Evolutionary conservation across 2,113 vertebrate species (phyloP), one percentile per base, ranked within the genome.

Genomic region (Mobula hypostoma): DNA sequence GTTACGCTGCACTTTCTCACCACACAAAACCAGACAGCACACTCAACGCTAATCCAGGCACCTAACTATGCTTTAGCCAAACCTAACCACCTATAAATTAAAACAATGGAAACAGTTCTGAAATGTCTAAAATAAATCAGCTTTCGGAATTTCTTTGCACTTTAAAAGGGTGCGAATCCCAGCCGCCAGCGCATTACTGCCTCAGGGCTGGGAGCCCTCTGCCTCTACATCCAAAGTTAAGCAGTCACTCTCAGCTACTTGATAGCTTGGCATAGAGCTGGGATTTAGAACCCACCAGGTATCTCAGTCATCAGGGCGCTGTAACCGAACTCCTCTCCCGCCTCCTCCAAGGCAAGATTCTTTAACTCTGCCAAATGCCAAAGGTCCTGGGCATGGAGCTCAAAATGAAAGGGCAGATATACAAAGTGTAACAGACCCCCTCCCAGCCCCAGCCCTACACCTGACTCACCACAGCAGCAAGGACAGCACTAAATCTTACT

Each of bases 331-430:
- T 70, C 68, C 9, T 0, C 24, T 27, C 21, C n/a, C 2, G 40
- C 66, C 36, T 27, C 70, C 68, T 74, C 40, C 9, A 29, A 92
- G 32, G 68, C 32, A 24, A 63, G 70, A 93, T 72, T 92, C 70
- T 29, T 32, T 1, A 74, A 74, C 68, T 74, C 32, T 9, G n/a
- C 94, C 94, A 96, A 96, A 97, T 96, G 96, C 95, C 96, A 96
- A 96, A 96, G 96, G 96, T 96, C 96, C 95, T 92, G 94, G 94
- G 96, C 96, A 95, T 97, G 95, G 95, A 95, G 95, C 96, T 94
- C 96, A 95, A 19, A 94, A 85, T 48, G 90, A 93, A 93, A 93
- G 90, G 90, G 90, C 90, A 93, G 90, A 68, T 15, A 36, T 74
- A 40, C 17, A 63, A 32, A 27, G 19, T 92, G 29, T 72, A 48